Base-by-base conservation (phyloP, 2,113 vertebrate genomes). In the Arenaria interpres region DNA sequence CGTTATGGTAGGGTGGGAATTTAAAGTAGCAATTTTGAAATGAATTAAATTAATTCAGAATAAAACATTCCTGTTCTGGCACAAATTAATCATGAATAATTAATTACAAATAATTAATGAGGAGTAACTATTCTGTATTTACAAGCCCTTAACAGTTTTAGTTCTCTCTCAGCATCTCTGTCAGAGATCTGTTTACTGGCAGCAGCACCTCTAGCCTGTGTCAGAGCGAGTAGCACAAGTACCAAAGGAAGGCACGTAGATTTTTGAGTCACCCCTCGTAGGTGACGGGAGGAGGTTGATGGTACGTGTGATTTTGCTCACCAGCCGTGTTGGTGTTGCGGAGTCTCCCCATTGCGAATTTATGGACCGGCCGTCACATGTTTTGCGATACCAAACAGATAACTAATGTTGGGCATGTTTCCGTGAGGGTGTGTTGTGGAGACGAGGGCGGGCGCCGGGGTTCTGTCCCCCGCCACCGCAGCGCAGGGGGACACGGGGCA, bases 31-130 rank as follows among this genome's bases (percentile, higher is more conserved):
- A 95, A 94, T 96, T 94, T 96, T 96, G 88, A 96, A 95, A 94
- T 94, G 57, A 95, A 96, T 96, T 95, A 96, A 96, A 96, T 96
- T 96, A 96, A 96, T 93, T 94, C 93, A 77, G 95, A 95, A 94
- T 96, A 95, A 96, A 96, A 94, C 90, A 96, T 95, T 93, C 82
- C 78, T 95, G 85, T 96, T 94, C 95, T 97, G 92, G 90, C 90
- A 93, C 93, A 97, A 96, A 96, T 96, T 94, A 96, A 94, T 97
- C 82, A 96, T 96, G 92, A 96, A 97, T 97, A 97, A 95, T 97
- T 95, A 96, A 97, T 91, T 93, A 16, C 78, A 95, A 95, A 96
- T 96, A 96, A 96, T 95, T 96, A 97, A 96, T 88, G 91, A 89
- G 89, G 68, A 96, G 75, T 94, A 95, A 96, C 95, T 96, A 88